phyloP scores from a whole-genome alignment of 2,888 invertebrate species.

The Dryocosmus kuriphilus region DNA sequence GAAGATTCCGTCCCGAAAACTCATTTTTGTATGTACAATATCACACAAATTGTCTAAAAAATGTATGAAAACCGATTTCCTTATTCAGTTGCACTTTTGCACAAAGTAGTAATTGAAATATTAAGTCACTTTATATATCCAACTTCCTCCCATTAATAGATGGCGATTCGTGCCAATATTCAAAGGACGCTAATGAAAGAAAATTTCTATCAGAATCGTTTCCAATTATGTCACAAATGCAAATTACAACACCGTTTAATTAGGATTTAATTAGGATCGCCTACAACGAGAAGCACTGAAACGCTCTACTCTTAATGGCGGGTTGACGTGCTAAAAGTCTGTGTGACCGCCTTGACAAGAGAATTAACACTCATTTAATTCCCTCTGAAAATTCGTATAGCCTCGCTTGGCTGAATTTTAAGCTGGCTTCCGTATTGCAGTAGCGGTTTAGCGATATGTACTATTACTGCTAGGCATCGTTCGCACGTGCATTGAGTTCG shows the following conservation, averaged over 20 bases:
- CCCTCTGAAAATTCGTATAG: conserved; percentile 47
- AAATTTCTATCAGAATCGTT: conserved; percentile 24
- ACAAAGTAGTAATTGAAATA: not conserved
- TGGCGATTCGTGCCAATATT: conserved; percentile 14
- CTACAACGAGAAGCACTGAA: conserved; percentile 12
- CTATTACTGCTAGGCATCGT: conserved; percentile 56
- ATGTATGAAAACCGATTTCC: not conserved
- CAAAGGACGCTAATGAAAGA: conserved; percentile 33
- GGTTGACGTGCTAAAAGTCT: conserved; percentile 36
- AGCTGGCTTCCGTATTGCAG: conserved; percentile 57
- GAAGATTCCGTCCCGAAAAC: no score
- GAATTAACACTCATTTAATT: conserved; percentile 48
- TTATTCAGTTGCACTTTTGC: not conserved
- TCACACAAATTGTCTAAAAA: not conserved
- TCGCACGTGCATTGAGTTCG: conserved; percentile 68
- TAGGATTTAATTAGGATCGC: conserved; percentile 26
- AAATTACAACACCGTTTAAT: conserved; percentile 38
- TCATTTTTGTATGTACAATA: no score
- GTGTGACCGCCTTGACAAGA: conserved; percentile 27
- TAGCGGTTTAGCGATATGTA: conserved; percentile 54
- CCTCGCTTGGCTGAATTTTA: conserved; percentile 51
- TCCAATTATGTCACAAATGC: conserved; percentile 37
- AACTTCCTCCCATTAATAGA: not conserved
- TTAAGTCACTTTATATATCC: not conserved
- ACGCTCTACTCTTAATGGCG: conserved; percentile 22